Percentiles rank a stretch among this genome's conserved stretches.
phyloP scores from a whole-genome alignment of 2,113 vertebrate species.

The Cochlearius cochlearius region DNA sequence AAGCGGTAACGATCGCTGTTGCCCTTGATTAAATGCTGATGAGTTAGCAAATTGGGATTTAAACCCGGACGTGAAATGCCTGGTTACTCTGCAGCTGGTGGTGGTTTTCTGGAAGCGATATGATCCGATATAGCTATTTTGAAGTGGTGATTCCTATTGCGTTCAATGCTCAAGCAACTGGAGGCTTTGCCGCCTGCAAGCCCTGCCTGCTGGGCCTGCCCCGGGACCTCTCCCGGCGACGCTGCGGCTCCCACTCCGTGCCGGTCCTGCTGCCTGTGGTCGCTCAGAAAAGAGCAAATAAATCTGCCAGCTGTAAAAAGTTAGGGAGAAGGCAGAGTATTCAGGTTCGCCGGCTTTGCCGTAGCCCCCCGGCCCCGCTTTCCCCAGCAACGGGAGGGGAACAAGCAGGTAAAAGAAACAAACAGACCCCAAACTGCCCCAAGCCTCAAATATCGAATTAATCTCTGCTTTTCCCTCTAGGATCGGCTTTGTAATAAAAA shows the following conservation, averaged over 20 bases:
- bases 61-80: background rate
- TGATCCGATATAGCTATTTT: background rate
- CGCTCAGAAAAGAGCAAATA: background rate
- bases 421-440: background rate
- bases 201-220: background rate
- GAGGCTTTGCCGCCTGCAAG: background rate
- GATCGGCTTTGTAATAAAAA: slow-evolving; percentile 56
- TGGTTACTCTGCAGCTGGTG: background rate
- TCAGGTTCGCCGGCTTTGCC: background rate
- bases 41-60: slow-evolving; percentile 15
- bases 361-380: fast-evolving
- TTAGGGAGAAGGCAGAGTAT: fast-evolving
- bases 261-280: background rate
- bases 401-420: background rate
- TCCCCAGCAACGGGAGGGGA: background rate
- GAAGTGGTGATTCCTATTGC: background rate
- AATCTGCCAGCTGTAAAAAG: background rate
- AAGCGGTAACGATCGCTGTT: background rate
- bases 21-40: slow-evolving; percentile 3
- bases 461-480: slow-evolving; percentile 52
- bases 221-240: background rate
- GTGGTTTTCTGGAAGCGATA: background rate
- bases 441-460: background rate
- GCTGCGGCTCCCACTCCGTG: background rate
- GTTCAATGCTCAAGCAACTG: fast-evolving